Base-by-base conservation (phyloP, 2,888 invertebrate species). In the Lacanobia oleracea region DNA sequence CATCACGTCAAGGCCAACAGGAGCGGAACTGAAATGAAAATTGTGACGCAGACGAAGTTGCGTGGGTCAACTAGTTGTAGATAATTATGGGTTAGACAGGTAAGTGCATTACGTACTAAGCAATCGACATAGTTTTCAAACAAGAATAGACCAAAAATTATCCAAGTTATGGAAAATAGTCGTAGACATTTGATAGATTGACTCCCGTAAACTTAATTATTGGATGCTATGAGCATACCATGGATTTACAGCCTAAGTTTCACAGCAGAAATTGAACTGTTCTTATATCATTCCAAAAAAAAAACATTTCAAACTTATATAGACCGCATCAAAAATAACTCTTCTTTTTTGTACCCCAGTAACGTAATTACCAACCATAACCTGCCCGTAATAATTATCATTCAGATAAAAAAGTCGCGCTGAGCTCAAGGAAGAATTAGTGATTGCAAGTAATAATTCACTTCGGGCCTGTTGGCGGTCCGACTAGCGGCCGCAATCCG, bases 381-480 rank as follows among this genome's bases (percentile, higher is more conserved):
- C 16, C 54, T 57, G 10, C 56, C 51, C 4, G 63, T 74, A 72
- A 63, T 76, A 72, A 63, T 54, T n/a, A 53, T 64, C 50, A 74
- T 75, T 79, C 73, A 65, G 60, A 78, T 72, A 79, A 83, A 81
- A 87, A 83, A 84, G 75, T 72, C 65, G 56, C 77, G 73, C 81
- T 81, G 77, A 83, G 75, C 75, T 69, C 66, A 81, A 87, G 78
- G 71, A 85, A 74, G 80, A 86, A 90, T 90, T 90, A 91, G 89
- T 87, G 87, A 88, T 89, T 88, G 89, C 86, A 86, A 72, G 88
- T 87, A 89, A 93, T 94, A 94, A 93, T 91, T 95, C 93, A 94
- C 91, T 89, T 89, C 89, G 79, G 86, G 88, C 88, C 89, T 91
- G 92, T 92, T 90, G 89, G 88, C 90, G 88, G 87, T 88, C 79